A percentile compares a stretch with the other conserved stretches of the same genome.
phyloP scores from a whole-genome alignment of 2,113 vertebrate species.

The Meleagris gallopavo region DNA sequence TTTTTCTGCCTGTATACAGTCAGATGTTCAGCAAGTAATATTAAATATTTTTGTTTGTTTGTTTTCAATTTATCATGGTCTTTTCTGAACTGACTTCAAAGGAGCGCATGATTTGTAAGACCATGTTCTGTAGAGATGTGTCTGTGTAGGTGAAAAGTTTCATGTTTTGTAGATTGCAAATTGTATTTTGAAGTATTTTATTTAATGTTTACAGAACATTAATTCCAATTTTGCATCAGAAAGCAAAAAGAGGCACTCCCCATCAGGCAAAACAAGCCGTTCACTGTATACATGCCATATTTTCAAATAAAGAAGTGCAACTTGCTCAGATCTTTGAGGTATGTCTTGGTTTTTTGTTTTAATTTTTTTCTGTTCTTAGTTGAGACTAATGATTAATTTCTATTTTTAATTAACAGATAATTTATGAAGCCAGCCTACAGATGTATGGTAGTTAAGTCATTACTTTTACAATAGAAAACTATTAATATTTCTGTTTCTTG shows the following conservation, averaged over 20 bases:
- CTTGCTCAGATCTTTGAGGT: slow-evolving; percentile 99
- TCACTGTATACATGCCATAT: slow-evolving; percentile 98
- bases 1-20: not conserved
- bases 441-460: not conserved
- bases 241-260: slow-evolving; percentile 97
- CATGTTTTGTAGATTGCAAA: not conserved
- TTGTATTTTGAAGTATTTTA: slow-evolving; percentile 42
- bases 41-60: not conserved
- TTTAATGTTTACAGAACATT: slow-evolving; percentile 86
- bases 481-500: not conserved
- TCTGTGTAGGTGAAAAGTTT: not conserved
- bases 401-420: not conserved
- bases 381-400: not conserved
- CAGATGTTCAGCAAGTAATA: not conserved
- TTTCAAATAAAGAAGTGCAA: slow-evolving; percentile 98
- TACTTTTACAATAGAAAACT: not conserved
- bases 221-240: slow-evolving; percentile 98
- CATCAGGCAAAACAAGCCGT: slow-evolving; percentile 99
- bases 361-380: not conserved
- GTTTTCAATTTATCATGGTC: not conserved
- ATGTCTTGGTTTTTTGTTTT: slow-evolving; percentile 30
- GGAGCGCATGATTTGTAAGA: not conserved
- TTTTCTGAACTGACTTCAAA: slow-evolving; percentile 3
- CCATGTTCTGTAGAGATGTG: not conserved
- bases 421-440: not conserved